phyloP scores from a whole-genome alignment of 2,113 vertebrate genomes.

The Ranitomeya variabilis region DNA sequence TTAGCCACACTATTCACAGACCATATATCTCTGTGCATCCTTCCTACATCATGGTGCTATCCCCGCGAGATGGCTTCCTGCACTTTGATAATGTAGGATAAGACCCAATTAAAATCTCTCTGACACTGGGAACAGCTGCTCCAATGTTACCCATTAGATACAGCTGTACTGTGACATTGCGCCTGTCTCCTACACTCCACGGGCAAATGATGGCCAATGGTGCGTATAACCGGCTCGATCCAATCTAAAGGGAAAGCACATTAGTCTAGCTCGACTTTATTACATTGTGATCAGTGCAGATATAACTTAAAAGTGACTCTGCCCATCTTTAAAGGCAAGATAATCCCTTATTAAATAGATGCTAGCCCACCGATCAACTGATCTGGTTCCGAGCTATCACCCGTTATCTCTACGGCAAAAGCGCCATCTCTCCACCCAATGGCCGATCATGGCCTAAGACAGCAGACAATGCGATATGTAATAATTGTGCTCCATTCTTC shows the following conservation, averaged over 20 bases:
- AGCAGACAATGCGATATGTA: no score
- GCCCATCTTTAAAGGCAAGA: no score
- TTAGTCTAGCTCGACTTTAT: neutral
- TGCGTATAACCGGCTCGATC: neutral
- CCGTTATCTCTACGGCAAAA: no score
- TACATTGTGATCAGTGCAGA: neutral
- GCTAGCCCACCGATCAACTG: no score
- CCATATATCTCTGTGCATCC: constrained; percentile 7
- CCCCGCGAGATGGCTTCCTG: neutral
- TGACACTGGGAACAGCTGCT: constrained; percentile 23
- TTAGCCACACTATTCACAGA: neutral
- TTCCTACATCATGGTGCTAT: neutral
- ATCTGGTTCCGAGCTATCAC: no score
- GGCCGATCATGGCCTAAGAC: no score
- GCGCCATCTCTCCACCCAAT: no score
- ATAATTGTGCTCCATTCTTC: no score
- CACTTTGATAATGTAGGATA: constrained; percentile 12
- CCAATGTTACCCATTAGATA: constrained; percentile 13
- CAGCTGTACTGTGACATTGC: constrained; percentile 26
- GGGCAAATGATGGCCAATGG: neutral
- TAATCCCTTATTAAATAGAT: no score
- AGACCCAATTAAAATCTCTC: constrained; percentile 33
- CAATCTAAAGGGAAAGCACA: neutral
- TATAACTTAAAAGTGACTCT: no score
- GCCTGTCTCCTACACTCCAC: neutral